These are phyloP conservation scores for Myocastor coypus DNA, from an alignment of 2,113 vertebrate genomes.

Conservation along the genomic window DNA sequence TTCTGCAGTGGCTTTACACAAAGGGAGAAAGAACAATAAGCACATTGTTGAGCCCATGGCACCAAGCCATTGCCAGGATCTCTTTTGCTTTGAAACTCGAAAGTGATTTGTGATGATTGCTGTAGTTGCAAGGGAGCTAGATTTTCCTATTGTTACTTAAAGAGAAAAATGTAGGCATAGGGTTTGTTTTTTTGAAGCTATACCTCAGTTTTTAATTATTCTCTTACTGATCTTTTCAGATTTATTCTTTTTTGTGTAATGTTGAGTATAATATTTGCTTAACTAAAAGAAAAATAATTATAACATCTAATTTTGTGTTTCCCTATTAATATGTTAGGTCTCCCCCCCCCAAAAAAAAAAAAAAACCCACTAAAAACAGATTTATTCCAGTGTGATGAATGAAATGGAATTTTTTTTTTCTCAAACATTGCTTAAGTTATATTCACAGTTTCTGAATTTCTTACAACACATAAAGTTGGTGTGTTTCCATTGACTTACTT, in stretches of 20 bases:
- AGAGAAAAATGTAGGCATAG: conserved; percentile 15
- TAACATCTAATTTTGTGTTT: conserved; percentile 53
- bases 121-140: neutral
- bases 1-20: neutral
- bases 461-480: neutral
- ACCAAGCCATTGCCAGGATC: neutral
- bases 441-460: neutral
- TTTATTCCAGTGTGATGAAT: neutral
- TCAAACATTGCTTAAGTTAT: conserved; percentile 31
- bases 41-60: conserved; percentile 46
- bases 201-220: neutral
- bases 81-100: conserved; percentile 53
- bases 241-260: neutral
- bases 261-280: neutral
- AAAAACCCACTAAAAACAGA: neutral
- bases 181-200: neutral
- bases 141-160: neutral
- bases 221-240: conserved; percentile 48
- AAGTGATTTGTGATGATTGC: conserved; percentile 19
- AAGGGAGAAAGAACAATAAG: conserved; percentile 62
- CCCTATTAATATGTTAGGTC: neutral
- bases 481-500: neutral
- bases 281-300: conserved; percentile 22
- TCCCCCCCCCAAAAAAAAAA: neutral
- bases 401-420: conserved; percentile 29